Percentiles rank a stretch among this genome's conserved stretches.
These are phyloP conservation scores for Adoxophyes honmai DNA, from an alignment of 1,140 invertebrate species.

Conservation along the genomic window DNA sequence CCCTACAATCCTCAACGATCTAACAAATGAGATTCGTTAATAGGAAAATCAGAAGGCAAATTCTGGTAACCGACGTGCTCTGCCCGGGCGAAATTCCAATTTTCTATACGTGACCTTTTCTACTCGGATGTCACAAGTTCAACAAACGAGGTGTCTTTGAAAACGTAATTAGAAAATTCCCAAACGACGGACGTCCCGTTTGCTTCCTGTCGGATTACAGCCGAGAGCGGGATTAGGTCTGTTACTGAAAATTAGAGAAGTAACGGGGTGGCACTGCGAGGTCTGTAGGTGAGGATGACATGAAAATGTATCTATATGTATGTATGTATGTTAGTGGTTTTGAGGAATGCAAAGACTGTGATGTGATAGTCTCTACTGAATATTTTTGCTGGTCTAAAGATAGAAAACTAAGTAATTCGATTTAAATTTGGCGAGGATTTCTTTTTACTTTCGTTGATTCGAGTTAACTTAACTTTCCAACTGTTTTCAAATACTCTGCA, in stretches of 20 bases:
- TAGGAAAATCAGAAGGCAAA: slow-evolving; percentile 52
- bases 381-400: no score
- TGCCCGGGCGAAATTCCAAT: slow-evolving; percentile 46
- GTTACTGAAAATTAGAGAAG: slow-evolving; percentile 27
- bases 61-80: slow-evolving; percentile 32
- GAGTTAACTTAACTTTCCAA: no score
- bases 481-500: no score
- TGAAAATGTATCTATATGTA: no score
- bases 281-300: no score
- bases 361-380: no score
- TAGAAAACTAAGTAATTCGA: no score
- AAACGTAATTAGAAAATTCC: slow-evolving; percentile 77
- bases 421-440: no score
- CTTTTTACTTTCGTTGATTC: no score
- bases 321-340: no score
- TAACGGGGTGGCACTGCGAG: no score
- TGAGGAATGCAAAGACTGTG: no score
- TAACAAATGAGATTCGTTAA: slow-evolving; percentile 52
- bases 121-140: slow-evolving; percentile 66
- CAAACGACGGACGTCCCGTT: slow-evolving; percentile 53
- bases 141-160: slow-evolving; percentile 73
- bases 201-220: slow-evolving; percentile 46
- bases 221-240: slow-evolving; percentile 54
- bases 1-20: not conserved
- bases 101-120: slow-evolving; percentile 71